These are phyloP conservation scores for Malthinus flaveolus DNA, from an alignment of 2,888 invertebrate species.

Conservation along the genomic window DNA sequence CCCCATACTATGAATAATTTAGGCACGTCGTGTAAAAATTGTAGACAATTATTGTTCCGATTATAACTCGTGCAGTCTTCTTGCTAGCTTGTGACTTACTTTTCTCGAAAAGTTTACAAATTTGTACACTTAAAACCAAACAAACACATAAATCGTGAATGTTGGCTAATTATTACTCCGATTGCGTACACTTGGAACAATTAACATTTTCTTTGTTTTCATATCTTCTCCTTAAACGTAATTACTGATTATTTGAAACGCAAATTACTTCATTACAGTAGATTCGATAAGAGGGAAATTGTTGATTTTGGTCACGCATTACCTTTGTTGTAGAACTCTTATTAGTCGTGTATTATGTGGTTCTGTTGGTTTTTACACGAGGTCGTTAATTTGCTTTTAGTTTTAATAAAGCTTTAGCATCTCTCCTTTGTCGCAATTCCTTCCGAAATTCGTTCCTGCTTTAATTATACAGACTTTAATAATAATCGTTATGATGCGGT, in stretches of 20 bases:
- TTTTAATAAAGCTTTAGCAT: not conserved
- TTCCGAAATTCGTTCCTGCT: not conserved
- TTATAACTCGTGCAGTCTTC: too few relatives aligned
- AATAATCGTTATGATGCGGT: not conserved
- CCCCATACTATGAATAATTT: too few relatives aligned
- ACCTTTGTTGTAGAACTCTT: slow-evolving; percentile 4
- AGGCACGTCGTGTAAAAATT: too few relatives aligned
- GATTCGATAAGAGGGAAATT: slow-evolving; percentile 9
- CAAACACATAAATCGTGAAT: too few relatives aligned
- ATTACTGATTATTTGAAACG: slow-evolving; percentile 12
- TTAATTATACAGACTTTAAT: not conserved
- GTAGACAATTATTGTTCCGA: too few relatives aligned
- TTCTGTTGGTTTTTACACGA: not conserved
- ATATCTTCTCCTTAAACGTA: slow-evolving; percentile 15
- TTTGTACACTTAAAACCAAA: too few relatives aligned
- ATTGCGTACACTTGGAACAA: slow-evolving; percentile 7
- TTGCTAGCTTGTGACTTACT: too few relatives aligned
- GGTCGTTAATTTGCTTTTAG: not conserved
- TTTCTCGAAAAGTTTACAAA: too few relatives aligned
- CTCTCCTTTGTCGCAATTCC: not conserved
- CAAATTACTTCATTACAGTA: slow-evolving; percentile 19
- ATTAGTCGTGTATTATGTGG: not conserved
- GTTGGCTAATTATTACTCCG: slow-evolving; percentile 1
- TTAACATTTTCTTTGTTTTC: slow-evolving; percentile 11
- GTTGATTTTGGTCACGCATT: slow-evolving; percentile 13